phyloP scores from a whole-genome alignment of 2,888 invertebrate species.

The Cephus nigrinus region DNA sequence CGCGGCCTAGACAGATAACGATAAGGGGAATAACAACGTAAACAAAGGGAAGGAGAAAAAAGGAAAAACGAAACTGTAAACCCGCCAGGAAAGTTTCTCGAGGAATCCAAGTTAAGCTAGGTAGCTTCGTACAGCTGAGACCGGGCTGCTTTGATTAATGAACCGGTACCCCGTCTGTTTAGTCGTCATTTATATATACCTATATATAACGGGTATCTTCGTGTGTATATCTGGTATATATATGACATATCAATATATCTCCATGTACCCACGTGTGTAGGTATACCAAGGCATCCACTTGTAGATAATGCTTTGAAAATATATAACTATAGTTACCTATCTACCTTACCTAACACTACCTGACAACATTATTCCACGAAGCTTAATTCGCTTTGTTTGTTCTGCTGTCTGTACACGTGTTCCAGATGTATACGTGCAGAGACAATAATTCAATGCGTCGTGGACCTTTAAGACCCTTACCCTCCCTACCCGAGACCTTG shows the following conservation, averaged over 20 bases:
- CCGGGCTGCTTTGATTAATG: background rate
- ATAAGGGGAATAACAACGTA: no score
- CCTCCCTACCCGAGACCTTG: conserved; percentile 5
- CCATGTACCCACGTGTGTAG: background rate
- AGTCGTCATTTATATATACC: no score
- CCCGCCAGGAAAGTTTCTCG: background rate
- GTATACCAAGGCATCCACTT: no score
- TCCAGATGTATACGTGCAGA: conserved; percentile 1
- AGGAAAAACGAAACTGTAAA: no score
- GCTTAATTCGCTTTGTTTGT: background rate
- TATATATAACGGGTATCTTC: background rate
- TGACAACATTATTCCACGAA: no score
- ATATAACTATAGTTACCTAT: no score
- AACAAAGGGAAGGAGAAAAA: background rate
- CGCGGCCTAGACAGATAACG: no score
- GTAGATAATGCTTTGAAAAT: no score
- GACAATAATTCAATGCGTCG: conserved; percentile 13
- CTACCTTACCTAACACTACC: no score
- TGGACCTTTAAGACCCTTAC: conserved; percentile 12
- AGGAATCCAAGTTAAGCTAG: conserved; percentile 2
- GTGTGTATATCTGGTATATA: no score
- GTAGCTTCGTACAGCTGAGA: background rate
- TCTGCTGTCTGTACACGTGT: background rate
- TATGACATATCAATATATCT: background rate
- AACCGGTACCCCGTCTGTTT: background rate